Evolutionary conservation across 1,140 invertebrate species (phyloP), one percentile per base, ranked within the genome.

Genomic region (Leptoteleia sp.): DNA sequence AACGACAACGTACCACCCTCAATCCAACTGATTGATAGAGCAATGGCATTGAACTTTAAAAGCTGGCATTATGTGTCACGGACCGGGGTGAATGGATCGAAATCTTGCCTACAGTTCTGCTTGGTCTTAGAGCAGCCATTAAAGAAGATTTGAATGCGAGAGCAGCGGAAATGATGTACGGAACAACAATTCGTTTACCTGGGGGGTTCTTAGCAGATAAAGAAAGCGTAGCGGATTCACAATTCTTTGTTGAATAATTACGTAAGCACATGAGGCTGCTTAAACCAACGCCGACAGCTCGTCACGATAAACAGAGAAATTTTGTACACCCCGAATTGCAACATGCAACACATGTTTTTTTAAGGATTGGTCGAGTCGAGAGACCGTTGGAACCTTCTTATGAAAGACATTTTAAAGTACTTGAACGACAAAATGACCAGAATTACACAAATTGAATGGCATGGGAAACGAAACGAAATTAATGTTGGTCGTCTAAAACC

Each of bases 21-120:
- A 64, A 15, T 78, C 83, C 17, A 89, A 89, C 42, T 87, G 88
- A 0, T 81, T 88, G 73, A 81, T 90, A 0, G 87, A 90, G 47
- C 73, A 85, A 5, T 81, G 79, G 25, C 87, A 89, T 64, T 71
- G 76, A 76, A 16, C 64, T 3, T 6, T 84, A 0, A 85, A 85
- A 48, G 76, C 81, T 16, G 76, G 82, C 3, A 82, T 88, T 1
- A 83, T 64, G 45, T 84, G 82, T 37, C 82, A 84, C 13, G 62
- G 3, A 76, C 48, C 1, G 47, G 45, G n/a, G n/a, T 12, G 47
- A 19, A 3, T 90, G 88, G 87, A 72, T 62, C 3, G 70, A 84
- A 9, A 33, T 43, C 0, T 71, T 91, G 6, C 87, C 88, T 3
- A 43, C 80, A 0, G 84, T 90, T 1, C 61, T 91, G 0, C 61